These are phyloP conservation scores for Enoplolaimus lenunculus DNA, from an alignment of 2,888 invertebrate genomes.

Conservation along the genomic window DNA sequence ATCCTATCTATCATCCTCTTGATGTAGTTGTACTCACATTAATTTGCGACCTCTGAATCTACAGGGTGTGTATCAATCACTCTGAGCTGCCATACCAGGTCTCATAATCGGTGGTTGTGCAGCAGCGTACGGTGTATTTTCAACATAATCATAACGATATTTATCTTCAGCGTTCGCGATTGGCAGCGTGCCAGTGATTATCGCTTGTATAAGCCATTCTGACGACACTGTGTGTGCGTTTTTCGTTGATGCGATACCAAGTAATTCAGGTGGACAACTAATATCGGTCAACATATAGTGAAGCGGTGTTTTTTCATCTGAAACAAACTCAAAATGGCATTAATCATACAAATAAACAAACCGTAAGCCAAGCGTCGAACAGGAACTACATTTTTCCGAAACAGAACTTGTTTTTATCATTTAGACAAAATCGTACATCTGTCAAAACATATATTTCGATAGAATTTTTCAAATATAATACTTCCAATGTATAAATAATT, in stretches of 20 bases:
- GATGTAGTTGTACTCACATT: too few relatives aligned
- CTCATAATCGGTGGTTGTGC: too few relatives aligned
- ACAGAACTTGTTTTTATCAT: too few relatives aligned
- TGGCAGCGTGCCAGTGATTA: slow-evolving; percentile 34
- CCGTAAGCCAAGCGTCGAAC: neutral
- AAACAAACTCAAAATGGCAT: slow-evolving; percentile 21
- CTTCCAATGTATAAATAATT: too few relatives aligned
- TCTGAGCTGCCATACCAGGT: too few relatives aligned
- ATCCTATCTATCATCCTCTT: too few relatives aligned
- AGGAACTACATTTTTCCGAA: too few relatives aligned
- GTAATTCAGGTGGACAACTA: slow-evolving; percentile 33
- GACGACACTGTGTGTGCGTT: slow-evolving; percentile 35
- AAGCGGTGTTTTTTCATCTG: slow-evolving; percentile 25
- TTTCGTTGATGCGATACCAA: slow-evolving; percentile 31
- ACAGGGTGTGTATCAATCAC: too few relatives aligned
- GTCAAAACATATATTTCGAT: too few relatives aligned
- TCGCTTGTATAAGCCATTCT: slow-evolving; percentile 42
- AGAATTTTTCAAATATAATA: too few relatives aligned
- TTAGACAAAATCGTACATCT: too few relatives aligned
- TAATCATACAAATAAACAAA: neutral
- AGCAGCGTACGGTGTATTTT: slow-evolving; percentile 7
- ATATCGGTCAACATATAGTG: slow-evolving; percentile 42
- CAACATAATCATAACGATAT: slow-evolving; percentile 32
- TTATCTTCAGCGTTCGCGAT: slow-evolving; percentile 31
- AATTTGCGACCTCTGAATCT: too few relatives aligned